Evolutionary conservation across 2,888 invertebrate genomes (phyloP).

Genomic region (Physocephala rufipes): DNA sequence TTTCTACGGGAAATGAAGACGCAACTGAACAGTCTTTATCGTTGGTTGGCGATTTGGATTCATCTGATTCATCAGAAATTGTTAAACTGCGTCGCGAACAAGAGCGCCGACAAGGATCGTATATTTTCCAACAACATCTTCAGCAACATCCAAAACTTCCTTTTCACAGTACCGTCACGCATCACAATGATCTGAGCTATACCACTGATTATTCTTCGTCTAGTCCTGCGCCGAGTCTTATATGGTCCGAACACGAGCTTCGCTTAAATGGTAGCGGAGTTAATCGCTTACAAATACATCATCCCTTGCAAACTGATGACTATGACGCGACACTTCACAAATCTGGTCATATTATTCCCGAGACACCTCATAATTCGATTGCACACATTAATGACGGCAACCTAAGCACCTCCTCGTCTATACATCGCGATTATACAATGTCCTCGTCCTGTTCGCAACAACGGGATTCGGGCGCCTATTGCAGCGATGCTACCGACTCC

Average conservation of each 20-base stretch:
- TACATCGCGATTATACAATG: slow-evolving; percentile 59
- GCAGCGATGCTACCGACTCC: slow-evolving; percentile 63
- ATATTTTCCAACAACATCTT: slow-evolving; percentile 68
- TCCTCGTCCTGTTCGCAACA: slow-evolving; percentile 61
- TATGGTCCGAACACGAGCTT: slow-evolving; percentile 61
- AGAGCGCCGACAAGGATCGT: slow-evolving; percentile 68
- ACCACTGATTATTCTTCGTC: slow-evolving; percentile 63
- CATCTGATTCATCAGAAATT: slow-evolving; percentile 57
- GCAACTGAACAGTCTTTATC: slow-evolving; percentile 53
- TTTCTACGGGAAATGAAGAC: slow-evolving; percentile 44
- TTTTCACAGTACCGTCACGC: slow-evolving; percentile 38
- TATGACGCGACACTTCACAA: slow-evolving; percentile 43
- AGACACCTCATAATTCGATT: slow-evolving; percentile 76
- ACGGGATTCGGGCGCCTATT: slow-evolving; percentile 62
- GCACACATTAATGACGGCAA: slow-evolving; percentile 67
- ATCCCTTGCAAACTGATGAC: slow-evolving; percentile 42
- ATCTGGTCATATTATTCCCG: slow-evolving; percentile 60
- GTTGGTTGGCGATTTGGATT: slow-evolving; percentile 53
- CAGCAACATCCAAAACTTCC: slow-evolving; percentile 63
- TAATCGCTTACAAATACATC: slow-evolving; percentile 14
- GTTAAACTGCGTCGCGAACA: slow-evolving; percentile 67
- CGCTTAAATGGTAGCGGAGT: slow-evolving; percentile 40
- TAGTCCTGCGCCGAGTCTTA: slow-evolving; percentile 62
- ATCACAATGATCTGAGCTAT: slow-evolving; percentile 60
- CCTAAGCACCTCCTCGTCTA: slow-evolving; percentile 55